Percentiles rank a stretch among this genome's conserved stretches.
Conservation (phyloP, 2,888 invertebrate species). For the Dorcus hopei region DNA sequence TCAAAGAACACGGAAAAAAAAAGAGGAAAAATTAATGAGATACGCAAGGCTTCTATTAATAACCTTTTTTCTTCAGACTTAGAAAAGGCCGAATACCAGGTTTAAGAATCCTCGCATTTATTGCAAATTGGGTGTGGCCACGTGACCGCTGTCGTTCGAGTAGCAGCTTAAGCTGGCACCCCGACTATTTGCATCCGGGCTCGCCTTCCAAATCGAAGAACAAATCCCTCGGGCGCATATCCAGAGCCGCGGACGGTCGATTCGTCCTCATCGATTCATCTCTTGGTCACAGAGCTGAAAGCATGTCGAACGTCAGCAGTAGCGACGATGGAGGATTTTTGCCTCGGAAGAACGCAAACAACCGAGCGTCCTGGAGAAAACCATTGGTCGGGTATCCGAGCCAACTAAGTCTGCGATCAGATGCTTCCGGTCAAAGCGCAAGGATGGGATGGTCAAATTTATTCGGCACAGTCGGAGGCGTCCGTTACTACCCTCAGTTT, state of each 20-base stretch:
- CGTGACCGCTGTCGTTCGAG: slow-evolving; percentile 64
- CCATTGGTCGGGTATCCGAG: slow-evolving; percentile 65
- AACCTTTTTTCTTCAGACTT: slow-evolving; percentile 60
- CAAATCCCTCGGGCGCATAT: slow-evolving; percentile 62
- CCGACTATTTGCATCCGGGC: slow-evolving; percentile 44
- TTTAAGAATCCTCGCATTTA: slow-evolving; percentile 71
- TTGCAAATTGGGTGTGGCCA: slow-evolving; percentile 75
- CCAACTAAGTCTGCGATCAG: slow-evolving; percentile 65
- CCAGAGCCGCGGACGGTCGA: slow-evolving; percentile 71
- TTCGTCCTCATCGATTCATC: slow-evolving; percentile 63
- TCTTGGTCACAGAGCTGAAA: slow-evolving; percentile 54
- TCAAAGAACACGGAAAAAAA: no score
- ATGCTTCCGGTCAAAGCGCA: slow-evolving; percentile 61
- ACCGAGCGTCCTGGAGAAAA: slow-evolving; percentile 62
- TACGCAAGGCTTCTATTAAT: background rate
- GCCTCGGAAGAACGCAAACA: slow-evolving; percentile 54
- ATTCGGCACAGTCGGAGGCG: slow-evolving; percentile 31
- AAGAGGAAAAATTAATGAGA: slow-evolving; percentile 18
- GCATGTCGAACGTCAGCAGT: slow-evolving; percentile 58
- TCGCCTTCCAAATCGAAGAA: slow-evolving; percentile 34
- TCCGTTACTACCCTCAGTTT: slow-evolving; percentile 41
- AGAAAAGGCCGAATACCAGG: slow-evolving; percentile 94
- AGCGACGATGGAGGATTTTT: slow-evolving; percentile 86
- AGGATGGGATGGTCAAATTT: slow-evolving; percentile 35
- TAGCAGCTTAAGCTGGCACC: slow-evolving; percentile 47